These are phyloP conservation scores for Hirundichthys speculiger DNA, from an alignment of 2,113 vertebrate genomes.

Conservation along the genomic window DNA sequence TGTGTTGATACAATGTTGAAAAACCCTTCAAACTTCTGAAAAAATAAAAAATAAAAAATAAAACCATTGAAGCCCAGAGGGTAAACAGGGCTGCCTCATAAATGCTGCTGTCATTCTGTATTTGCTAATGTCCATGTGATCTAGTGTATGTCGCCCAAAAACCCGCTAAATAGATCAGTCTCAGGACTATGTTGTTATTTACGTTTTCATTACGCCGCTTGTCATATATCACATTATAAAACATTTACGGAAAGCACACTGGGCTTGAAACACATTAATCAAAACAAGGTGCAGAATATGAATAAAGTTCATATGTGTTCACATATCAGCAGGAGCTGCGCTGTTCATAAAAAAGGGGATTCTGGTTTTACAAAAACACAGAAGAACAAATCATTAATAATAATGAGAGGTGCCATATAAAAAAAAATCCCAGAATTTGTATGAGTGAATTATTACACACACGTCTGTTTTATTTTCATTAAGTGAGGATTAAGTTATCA, in stretches of 20 bases:
- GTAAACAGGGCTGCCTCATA: neutral
- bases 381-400: too few species aligned
- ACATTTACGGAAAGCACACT: neutral
- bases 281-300: neutral
- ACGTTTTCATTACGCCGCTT: neutral
- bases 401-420: too few species aligned
- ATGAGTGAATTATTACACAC: too few species aligned
- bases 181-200: neutral
- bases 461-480: too few species aligned
- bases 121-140: neutral
- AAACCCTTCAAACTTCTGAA: constrained; percentile 12
- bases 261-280: neutral
- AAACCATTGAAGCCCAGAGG: constrained; percentile 4
- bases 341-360: too few species aligned
- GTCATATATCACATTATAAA: neutral
- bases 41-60: too few species aligned
- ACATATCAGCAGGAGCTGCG: neutral
- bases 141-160: constrained; percentile 1
- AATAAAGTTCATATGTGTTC: too few species aligned
- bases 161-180: neutral
- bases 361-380: too few species aligned
- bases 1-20: neutral
- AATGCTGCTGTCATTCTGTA: constrained; percentile 10
- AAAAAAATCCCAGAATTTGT: too few species aligned
- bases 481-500: neutral